phyloP scores from a whole-genome alignment of 2,888 invertebrate genomes.

The Pseudoips prasinana region DNA sequence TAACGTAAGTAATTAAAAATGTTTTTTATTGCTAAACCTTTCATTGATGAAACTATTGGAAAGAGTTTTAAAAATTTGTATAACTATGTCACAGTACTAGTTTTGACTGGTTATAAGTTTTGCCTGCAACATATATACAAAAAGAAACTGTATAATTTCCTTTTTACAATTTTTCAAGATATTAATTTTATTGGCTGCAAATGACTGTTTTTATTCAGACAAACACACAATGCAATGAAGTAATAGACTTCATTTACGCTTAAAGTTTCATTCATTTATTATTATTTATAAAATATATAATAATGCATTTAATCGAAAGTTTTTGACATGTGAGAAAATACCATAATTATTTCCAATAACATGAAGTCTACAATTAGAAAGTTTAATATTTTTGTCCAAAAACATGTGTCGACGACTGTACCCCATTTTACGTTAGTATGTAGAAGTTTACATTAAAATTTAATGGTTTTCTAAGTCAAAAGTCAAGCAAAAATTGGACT shows the following conservation, averaged over 20 bases:
- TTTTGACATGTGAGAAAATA: constrained; percentile 8
- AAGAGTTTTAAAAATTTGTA: constrained; percentile 6
- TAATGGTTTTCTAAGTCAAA: constrained; percentile 1
- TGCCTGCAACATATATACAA: constrained; percentile 7
- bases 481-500: constrained; percentile 5
- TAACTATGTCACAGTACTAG: constrained; percentile 9
- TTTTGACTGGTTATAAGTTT: constrained; percentile 8
- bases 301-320: constrained; percentile 3
- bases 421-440: constrained; percentile 8
- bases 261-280: constrained; percentile 5
- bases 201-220: constrained; percentile 5
- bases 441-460: constrained; percentile 6
- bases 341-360: constrained; percentile 8
- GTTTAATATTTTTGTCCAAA: constrained; percentile 8
- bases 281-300: constrained; percentile 3
- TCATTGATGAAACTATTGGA: constrained; percentile 7
- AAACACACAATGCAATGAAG: constrained; percentile 6
- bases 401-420: constrained; percentile 7
- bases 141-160: constrained; percentile 8
- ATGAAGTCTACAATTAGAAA: constrained; percentile 9
- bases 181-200: constrained; percentile 9
- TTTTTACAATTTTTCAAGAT: constrained; percentile 9
- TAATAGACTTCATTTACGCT: constrained; percentile 7
- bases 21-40: constrained; percentile 5
- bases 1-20: constrained; percentile 7